Conservation (phyloP, 2,797 vertebrate species). For the Chiroxiphia lanceolata region DNA sequence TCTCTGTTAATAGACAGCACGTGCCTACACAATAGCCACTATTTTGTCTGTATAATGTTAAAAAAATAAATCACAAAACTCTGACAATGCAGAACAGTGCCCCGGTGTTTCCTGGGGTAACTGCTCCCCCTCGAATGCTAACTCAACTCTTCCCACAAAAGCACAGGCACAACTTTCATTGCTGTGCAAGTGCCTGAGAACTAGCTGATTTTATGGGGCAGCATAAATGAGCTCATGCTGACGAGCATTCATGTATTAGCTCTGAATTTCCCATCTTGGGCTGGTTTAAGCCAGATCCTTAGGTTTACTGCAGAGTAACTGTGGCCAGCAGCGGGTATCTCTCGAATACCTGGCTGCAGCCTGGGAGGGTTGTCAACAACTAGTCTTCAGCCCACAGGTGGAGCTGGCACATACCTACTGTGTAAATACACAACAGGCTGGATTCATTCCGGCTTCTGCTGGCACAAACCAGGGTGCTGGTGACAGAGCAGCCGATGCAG, state of each 20-base stretch:
- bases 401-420: neutral
- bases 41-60: constrained; percentile 64
- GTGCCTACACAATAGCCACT: constrained; percentile 69
- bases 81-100: constrained; percentile 52
- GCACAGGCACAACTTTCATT: constrained; percentile 26
- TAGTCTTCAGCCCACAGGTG: neutral
- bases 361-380: neutral
- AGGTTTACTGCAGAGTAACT: neutral
- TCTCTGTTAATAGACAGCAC: constrained; percentile 68
- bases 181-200: constrained; percentile 46
- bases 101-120: constrained; percentile 57
- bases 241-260: neutral
- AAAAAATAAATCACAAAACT: constrained; percentile 61
- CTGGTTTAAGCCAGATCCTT: constrained; percentile 10
- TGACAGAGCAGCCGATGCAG: neutral
- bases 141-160: constrained; percentile 44
- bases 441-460: constrained; percentile 16
- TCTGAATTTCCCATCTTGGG: neutral
- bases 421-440: accelerated
- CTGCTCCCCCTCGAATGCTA: constrained; percentile 19
- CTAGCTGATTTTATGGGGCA: constrained; percentile 52
- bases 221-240: constrained; percentile 58
- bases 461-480: constrained; percentile 24
- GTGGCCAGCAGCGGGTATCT: neutral
- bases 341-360: neutral